Evolutionary conservation across 2,113 vertebrate genomes (phyloP).

Genomic region (Desmodus rotundus): DNA sequence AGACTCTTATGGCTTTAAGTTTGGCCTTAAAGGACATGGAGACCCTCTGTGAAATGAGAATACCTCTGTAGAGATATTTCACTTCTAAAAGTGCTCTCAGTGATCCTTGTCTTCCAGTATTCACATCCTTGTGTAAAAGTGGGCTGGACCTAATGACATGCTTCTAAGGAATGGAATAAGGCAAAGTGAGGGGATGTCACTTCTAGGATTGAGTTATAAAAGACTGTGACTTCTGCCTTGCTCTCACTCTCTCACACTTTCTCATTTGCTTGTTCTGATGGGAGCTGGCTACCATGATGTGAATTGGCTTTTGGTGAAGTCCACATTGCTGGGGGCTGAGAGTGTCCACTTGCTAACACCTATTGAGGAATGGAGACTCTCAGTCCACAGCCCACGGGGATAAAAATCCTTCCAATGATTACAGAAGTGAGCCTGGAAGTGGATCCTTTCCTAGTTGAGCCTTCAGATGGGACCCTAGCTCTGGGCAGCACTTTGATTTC

Average conservation of each 20-base stretch:
- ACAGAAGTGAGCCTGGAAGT: neutral
- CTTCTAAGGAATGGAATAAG: neutral
- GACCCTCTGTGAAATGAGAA: neutral
- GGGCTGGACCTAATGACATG: neutral
- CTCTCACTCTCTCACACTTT: neutral
- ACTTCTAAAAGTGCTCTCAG: neutral
- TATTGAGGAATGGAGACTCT: neutral
- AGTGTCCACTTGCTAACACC: neutral
- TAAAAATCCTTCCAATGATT: neutral
- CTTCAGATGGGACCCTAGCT: neutral
- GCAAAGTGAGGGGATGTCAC: neutral
- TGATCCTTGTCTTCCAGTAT: neutral
- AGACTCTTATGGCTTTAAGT: neutral
- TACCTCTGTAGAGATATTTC: neutral
- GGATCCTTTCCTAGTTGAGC: neutral
- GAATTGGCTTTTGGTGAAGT: neutral
- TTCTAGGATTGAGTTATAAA: neutral
- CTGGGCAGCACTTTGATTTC: neutral
- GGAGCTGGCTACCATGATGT: neutral
- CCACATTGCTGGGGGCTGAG: neutral
- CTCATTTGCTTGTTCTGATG: neutral
- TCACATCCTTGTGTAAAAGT: neutral
- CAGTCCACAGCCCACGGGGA: accelerated
- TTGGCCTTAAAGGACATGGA: neutral
- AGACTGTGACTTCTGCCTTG: neutral